These are phyloP conservation scores for Drosophila phalerata DNA, from an alignment of 2,888 invertebrate species.

Conservation along the genomic window DNA sequence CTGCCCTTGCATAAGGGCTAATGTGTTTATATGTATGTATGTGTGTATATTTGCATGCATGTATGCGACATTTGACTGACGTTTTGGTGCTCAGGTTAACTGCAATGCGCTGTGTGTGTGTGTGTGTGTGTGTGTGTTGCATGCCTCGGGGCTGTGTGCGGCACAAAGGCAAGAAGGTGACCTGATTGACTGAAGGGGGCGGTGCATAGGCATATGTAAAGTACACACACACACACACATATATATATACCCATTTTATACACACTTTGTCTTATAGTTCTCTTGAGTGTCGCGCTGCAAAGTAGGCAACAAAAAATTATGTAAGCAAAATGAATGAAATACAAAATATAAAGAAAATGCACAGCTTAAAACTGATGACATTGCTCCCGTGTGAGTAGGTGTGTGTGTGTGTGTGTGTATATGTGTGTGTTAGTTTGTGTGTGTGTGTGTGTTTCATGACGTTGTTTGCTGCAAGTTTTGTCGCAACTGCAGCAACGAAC, in stretches of 20 bases:
- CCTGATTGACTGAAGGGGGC: conserved; percentile 41
- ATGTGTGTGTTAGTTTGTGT: no score
- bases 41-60: background rate
- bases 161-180: conserved; percentile 44
- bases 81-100: conserved; percentile 3
- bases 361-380: conserved; percentile 43
- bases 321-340: conserved; percentile 33
- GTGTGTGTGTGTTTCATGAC: conserved; percentile 7
- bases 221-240: conserved; percentile 5
- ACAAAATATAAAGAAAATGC: conserved; percentile 19
- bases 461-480: conserved; percentile 54
- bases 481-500: conserved; percentile 44
- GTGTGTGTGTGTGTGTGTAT: conserved; percentile 5
- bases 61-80: conserved; percentile 30
- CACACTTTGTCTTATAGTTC: conserved; percentile 24
- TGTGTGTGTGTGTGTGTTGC: conserved; percentile 4
- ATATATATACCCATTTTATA: background rate
- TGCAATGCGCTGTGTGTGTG: background rate
- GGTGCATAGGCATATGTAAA: background rate
- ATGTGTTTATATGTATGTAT: background rate
- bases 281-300: conserved; percentile 26
- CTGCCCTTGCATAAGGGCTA: background rate
- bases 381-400: conserved; percentile 17
- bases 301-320: conserved; percentile 55
- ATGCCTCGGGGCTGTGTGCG: conserved; percentile 26